Conservation (phyloP, 2,113 vertebrate species). For the Etheostoma spectabile region DNA sequence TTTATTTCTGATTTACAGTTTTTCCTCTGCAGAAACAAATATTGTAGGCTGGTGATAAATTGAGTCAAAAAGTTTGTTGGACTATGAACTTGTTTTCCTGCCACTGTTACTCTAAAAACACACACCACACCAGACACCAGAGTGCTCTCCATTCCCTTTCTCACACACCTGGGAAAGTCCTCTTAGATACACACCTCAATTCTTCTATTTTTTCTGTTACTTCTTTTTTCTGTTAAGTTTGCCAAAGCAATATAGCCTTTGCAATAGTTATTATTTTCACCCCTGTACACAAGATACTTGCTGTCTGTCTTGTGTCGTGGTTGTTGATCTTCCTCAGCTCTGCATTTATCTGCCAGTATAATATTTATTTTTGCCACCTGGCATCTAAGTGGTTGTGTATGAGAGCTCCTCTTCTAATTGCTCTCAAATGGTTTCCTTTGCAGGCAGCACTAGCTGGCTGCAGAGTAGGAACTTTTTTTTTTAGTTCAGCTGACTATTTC, state of each 20-base stretch:
- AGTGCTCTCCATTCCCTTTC: neutral
- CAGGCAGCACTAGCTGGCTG: constrained; percentile 14
- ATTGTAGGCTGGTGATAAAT: constrained; percentile 1
- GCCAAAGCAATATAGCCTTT: neutral
- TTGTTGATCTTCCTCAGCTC: neutral
- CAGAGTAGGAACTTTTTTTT: constrained; percentile 24
- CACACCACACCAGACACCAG: neutral
- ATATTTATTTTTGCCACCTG: constrained; percentile 3
- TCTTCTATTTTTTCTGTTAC: neutral
- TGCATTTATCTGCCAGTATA: constrained; percentile 11
- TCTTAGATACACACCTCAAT: neutral
- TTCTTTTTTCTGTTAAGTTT: too few species aligned
- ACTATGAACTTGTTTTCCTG: too few species aligned
- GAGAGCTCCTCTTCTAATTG: constrained; percentile 24
- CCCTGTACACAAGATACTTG: constrained; percentile 2
- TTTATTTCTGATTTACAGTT: neutral
- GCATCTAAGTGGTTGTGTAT: constrained; percentile 19
- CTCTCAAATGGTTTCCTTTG: neutral
- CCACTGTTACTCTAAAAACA: neutral
- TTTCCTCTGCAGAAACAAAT: neutral
- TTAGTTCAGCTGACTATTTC: constrained; percentile 26
- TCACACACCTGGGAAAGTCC: too few species aligned
- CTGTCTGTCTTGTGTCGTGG: neutral
- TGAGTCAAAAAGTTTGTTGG: neutral
- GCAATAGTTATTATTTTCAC: neutral